Base-by-base conservation (phyloP, 2,888 invertebrate genomes). In the Sicus ferrugineus region DNA sequence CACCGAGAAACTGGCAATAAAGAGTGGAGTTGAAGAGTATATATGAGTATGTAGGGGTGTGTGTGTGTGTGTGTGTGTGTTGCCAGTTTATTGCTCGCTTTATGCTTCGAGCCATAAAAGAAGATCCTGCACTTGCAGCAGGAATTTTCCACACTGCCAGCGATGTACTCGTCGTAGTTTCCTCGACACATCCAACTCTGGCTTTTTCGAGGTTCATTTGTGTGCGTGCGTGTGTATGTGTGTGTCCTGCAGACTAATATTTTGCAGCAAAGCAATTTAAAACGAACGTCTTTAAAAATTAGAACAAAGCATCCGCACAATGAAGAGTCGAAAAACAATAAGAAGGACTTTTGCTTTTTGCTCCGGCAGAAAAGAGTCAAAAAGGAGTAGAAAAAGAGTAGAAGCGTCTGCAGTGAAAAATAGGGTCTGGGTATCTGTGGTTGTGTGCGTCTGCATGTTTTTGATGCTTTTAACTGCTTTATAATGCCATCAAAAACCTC, bases 281-380 rank as follows among this genome's bases (percentile, higher is more conserved):
- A 63, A 63, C 63, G 63, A 63, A 63, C 63, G 63, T 63, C 63
- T 63, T 50, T 63, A 28, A 30, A 65, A 65, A 54, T 52, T 50
- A 65, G 38, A 52, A 54, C 52, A 54, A 54, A 65, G 65, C 23
- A 65, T 14, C 23, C 34, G 19, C 52, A 52, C 34, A 52, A 34
- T 26, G 26, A n/a, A 65, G 23, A 54, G 38, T 11, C n/a, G 23
- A 54, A 54, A 38, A 54, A 65, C 23, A 34, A 54, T 34, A 54
- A 54, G 34, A 38, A 31, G 14, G 50, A 52, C 5, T 19, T 38
- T 34, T 34, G 14, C 9, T 34, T 7, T 14, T 34, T n/a, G n/a
- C n/a, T n/a, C n/a, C n/a, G n/a, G n/a, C n/a, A n/a, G n/a, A n/a
- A n/a, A n/a, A n/a, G n/a, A n/a, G 42, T 42, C 14, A n/a, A 42